phyloP scores from a whole-genome alignment of 2,113 vertebrate genomes.

The Motacilla alba region DNA sequence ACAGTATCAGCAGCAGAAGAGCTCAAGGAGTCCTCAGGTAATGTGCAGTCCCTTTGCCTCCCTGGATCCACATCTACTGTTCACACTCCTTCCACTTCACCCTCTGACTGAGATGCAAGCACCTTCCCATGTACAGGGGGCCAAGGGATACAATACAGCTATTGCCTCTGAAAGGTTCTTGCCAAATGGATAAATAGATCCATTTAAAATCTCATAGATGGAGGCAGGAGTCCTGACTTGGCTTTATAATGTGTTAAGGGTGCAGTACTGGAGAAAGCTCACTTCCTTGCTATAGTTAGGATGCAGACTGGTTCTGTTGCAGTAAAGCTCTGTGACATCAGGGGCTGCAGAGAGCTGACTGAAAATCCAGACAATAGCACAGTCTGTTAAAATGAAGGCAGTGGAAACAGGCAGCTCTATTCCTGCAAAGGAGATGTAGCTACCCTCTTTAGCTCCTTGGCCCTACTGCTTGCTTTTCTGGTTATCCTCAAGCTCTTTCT shows the following conservation, averaged over 20 bases:
- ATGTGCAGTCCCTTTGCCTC: background rate
- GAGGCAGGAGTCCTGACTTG: background rate
- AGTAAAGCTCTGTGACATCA: background rate
- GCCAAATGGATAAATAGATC: background rate
- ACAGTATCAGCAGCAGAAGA: slow-evolving; percentile 71
- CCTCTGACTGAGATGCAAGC: accelerated
- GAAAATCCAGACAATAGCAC: background rate
- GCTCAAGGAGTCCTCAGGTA: slow-evolving; percentile 72
- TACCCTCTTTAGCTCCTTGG: background rate
- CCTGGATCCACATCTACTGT: background rate
- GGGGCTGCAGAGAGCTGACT: background rate
- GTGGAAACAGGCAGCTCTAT: background rate
- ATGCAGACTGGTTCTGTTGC: background rate
- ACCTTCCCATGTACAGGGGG: accelerated
- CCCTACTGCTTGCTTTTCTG: background rate
- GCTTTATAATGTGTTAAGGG: background rate
- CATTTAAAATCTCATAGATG: background rate
- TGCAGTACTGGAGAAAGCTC: background rate
- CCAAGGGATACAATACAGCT: background rate
- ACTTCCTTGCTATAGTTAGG: background rate
- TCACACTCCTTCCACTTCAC: background rate
- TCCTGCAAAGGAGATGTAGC: background rate
- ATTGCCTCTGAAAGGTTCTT: background rate
- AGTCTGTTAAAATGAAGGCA: background rate
- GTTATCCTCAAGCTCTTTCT: background rate